Conservation (phyloP, 2,888 invertebrate genomes). For the Chydorus sphaericus region DNA sequence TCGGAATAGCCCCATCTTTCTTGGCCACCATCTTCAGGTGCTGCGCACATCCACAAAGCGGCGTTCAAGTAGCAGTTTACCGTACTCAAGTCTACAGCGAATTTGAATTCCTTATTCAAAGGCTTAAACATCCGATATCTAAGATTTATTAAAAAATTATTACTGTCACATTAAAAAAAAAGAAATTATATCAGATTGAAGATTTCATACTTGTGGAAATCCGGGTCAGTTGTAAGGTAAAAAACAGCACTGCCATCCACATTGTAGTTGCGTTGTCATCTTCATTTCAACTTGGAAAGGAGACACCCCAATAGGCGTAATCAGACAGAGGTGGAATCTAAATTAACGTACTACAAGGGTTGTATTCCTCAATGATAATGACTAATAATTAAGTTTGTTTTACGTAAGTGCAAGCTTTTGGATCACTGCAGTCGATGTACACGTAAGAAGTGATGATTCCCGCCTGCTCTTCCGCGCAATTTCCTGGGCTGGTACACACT, state of each 20-base stretch:
- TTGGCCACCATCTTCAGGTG: background rate
- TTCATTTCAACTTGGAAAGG: background rate
- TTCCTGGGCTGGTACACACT: background rate
- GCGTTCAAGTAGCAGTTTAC: background rate
- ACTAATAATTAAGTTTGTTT: background rate
- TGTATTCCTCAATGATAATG: too few relatives aligned
- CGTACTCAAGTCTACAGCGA: background rate
- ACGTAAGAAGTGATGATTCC: background rate
- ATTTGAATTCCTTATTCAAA: background rate
- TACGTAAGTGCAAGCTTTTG: background rate
- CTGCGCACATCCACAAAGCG: background rate
- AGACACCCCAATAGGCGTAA: background rate
- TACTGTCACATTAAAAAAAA: too few relatives aligned
- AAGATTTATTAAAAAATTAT: too few relatives aligned
- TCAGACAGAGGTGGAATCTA: too few relatives aligned
- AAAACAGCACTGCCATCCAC: too few relatives aligned
- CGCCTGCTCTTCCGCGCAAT: background rate
- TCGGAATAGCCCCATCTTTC: background rate
- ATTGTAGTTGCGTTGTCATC: too few relatives aligned
- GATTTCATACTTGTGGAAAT: too few relatives aligned
- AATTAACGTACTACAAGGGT: too few relatives aligned
- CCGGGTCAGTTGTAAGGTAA: too few relatives aligned
- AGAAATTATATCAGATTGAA: too few relatives aligned
- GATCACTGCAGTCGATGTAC: background rate
- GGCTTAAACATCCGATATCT: background rate